Evolutionary conservation across 2,888 invertebrate genomes (phyloP).

Genomic region (Drosophila nr. perissopoda): DNA sequence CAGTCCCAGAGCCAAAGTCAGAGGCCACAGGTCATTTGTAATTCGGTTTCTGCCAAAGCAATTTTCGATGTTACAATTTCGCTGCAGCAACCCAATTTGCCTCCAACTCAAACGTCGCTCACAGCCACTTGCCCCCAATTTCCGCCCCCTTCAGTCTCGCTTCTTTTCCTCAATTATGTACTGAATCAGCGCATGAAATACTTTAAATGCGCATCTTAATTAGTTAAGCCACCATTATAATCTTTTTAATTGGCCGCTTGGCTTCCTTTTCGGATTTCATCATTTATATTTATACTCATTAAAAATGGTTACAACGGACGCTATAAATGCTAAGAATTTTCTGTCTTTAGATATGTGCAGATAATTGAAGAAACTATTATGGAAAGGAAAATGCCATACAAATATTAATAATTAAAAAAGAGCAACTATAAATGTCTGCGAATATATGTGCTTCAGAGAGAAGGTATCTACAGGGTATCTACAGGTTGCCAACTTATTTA

Average conservation of each 20-base stretch:
- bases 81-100: slow-evolving; percentile 64
- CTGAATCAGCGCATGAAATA: slow-evolving; percentile 51
- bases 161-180: not conserved
- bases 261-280: slow-evolving; percentile 12
- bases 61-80: slow-evolving; percentile 73
- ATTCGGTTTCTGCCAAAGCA: slow-evolving; percentile 52
- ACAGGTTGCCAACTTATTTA: not conserved
- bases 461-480: not conserved
- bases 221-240: slow-evolving; percentile 47
- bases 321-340: not conserved
- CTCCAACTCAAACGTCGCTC: slow-evolving; percentile 14
- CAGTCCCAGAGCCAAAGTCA: slow-evolving; percentile 45
- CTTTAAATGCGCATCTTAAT: slow-evolving; percentile 54
- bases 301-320: not conserved
- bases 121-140: slow-evolving; percentile 11
- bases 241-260: slow-evolving; percentile 55
- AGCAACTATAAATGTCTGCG: not conserved
- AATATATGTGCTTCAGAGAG: not conserved
- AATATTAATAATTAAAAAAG: not conserved
- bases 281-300: slow-evolving; percentile 3
- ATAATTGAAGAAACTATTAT: not conserved
- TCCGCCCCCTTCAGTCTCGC: slow-evolving; percentile 1
- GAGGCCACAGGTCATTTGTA: slow-evolving; percentile 61
- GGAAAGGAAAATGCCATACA: not conserved
- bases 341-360: not conserved